phyloP scores from a whole-genome alignment of 1,140 invertebrate species.

The Lithobius niger region DNA sequence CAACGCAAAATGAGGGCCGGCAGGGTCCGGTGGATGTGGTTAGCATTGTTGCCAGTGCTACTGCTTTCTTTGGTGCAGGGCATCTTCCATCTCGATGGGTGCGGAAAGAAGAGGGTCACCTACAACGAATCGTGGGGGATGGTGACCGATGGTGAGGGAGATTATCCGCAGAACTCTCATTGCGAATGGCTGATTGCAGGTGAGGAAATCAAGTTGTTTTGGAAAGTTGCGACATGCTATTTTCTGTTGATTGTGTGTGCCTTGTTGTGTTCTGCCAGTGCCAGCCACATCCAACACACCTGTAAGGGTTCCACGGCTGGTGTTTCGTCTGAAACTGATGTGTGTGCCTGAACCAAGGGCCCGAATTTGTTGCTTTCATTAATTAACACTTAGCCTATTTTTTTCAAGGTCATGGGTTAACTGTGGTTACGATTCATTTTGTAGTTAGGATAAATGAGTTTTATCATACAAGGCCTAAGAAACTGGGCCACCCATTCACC shows the following conservation, averaged over 20 bases:
- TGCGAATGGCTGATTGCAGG: conserved; percentile 92
- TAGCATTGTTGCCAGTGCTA: too few relatives aligned
- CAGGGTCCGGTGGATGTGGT: too few relatives aligned
- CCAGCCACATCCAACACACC: conserved; percentile 2
- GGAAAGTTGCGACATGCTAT: neutral
- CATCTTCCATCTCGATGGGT: too few relatives aligned
- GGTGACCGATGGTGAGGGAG: conserved; percentile 76
- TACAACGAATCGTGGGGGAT: conserved; percentile 47
- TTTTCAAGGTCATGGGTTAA: too few relatives aligned
- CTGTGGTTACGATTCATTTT: too few relatives aligned
- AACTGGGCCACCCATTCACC: too few relatives aligned
- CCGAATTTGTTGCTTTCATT: neutral
- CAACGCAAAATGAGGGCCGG: too few relatives aligned
- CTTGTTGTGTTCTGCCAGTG: conserved; percentile 5
- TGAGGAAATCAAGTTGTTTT: conserved; percentile 25
- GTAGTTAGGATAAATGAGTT: too few relatives aligned
- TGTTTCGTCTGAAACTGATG: neutral
- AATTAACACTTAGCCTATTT: conserved; percentile 1
- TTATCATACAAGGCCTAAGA: too few relatives aligned
- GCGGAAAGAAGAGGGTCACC: conserved; percentile 22
- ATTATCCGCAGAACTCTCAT: conserved; percentile 82
- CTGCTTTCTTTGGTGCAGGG: too few relatives aligned
- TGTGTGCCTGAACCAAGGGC: neutral
- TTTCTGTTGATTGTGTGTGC: conserved; percentile 3
- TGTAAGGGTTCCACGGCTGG: neutral